Conservation (phyloP, 2,797 vertebrate genomes). For the Thaleichthys pacificus region DNA sequence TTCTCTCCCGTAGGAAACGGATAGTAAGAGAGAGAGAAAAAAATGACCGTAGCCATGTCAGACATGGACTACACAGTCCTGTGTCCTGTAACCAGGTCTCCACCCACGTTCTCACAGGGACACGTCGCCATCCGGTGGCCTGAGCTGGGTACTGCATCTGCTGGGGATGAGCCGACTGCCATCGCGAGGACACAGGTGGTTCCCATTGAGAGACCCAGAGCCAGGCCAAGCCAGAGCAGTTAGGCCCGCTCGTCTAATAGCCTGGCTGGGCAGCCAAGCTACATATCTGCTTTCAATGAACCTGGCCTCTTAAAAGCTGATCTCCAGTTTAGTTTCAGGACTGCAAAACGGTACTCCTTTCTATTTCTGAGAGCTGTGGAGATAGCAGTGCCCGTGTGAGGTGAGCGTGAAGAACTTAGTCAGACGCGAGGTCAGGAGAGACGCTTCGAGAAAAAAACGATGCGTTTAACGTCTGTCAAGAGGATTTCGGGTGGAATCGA, state of each 20-base stretch:
- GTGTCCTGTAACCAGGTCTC: too few relatives aligned
- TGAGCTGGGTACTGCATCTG: constrained; percentile 7
- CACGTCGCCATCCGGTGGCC: constrained; percentile 60
- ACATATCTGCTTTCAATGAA: constrained; percentile 45
- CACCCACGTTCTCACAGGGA: constrained; percentile 22
- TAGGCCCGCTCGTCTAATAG: constrained; percentile 46
- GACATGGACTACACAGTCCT: background rate
- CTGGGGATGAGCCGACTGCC: background rate
- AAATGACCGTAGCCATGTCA: background rate
- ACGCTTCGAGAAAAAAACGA: too few relatives aligned
- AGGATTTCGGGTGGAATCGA: too few relatives aligned
- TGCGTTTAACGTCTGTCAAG: too few relatives aligned
- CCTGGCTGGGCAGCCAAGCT: constrained; percentile 30
- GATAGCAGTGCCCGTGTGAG: too few relatives aligned
- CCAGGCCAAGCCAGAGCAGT: constrained; percentile 33
- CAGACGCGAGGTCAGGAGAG: too few relatives aligned
- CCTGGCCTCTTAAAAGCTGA: constrained; percentile 19
- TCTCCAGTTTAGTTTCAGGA: constrained; percentile 21
- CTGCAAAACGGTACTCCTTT: too few relatives aligned
- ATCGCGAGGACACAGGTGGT: constrained; percentile 48
- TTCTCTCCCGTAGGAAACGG: too few relatives aligned
- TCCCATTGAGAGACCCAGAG: constrained; percentile 54
- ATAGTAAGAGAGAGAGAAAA: background rate
- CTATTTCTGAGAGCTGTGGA: too few relatives aligned
- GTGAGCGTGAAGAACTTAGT: too few relatives aligned